Base-by-base conservation (phyloP, 1,140 invertebrate species). In the Drosophila orena region DNA sequence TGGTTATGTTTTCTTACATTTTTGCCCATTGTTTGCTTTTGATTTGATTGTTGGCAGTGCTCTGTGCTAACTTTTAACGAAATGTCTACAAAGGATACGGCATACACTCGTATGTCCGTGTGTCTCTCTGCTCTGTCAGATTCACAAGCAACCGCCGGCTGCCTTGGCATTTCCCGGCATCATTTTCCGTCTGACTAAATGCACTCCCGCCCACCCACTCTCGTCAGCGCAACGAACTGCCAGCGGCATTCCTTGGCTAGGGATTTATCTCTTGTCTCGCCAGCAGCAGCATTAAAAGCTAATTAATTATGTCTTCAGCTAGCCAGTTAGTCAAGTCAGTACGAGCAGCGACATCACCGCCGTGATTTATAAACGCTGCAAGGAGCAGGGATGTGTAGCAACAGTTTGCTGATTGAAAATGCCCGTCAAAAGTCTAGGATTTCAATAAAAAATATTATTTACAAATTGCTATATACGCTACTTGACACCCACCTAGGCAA, bases 1-100 rank as follows among this genome's bases (percentile, higher is more conserved):
- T 89, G 84, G 85, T 89, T 89, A 89, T 89, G 84, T 89, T 89
- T 89, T 89, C 84, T 88, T 89, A 89, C 84, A 89, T 89, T 88
- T 86, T 84, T 86, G 85, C 81, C 81, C 84, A 89, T 89, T 89
- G 84, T 89, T 89, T 89, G 84, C 85, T 84, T 89, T 89, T 89
- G 84, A 89, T 89, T 89, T 89, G 84, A 89, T 89, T 89, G 84
- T 84, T 89, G 84, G 83, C 79, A 89, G 84, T 80, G 66, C 77
- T 62, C 64, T 65, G 65, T 72, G 72, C 84, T 78, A 79, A 89
- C 84, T 89, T 89, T 89, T 89, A 89, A 89, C 84, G 84, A 89
- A 89, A 89, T 89, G 84, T 89, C 84, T 89, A 89, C 84, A 89
- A 89, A 89, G 84, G 84, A 80, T 84, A 22, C 42, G 43, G 56